Evolutionary conservation across 1,140 invertebrate species (phyloP).

Genomic region (Drosophila prosaltans): DNA sequence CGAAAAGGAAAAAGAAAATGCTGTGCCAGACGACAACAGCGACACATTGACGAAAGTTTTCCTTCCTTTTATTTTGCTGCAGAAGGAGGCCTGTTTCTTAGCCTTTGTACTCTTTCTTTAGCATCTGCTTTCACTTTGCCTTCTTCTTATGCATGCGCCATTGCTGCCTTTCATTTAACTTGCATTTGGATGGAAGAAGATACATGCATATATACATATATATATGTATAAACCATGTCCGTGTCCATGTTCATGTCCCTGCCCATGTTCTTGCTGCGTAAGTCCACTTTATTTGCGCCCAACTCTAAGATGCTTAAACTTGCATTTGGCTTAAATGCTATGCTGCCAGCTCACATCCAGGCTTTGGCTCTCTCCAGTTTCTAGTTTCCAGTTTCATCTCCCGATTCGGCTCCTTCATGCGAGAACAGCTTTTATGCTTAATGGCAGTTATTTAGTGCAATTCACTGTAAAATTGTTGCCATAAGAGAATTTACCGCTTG

Average conservation of each 20-base stretch:
- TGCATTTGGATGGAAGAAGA: constrained; percentile 34
- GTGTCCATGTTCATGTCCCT: constrained; percentile 22
- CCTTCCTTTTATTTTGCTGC: constrained; percentile 39
- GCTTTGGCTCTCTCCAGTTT: neutral
- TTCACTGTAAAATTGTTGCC: constrained; percentile 80
- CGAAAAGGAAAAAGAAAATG: neutral
- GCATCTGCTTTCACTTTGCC: constrained; percentile 15
- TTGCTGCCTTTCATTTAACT: constrained; percentile 54
- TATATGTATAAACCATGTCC: constrained; percentile 18
- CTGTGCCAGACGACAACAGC: constrained; percentile 28
- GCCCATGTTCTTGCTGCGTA: constrained; percentile 53
- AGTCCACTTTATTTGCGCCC: constrained; percentile 73
- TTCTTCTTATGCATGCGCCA: constrained; percentile 45
- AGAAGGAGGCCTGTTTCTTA: constrained; percentile 14
- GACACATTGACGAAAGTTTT: constrained; percentile 67
- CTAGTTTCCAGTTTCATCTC: constrained; percentile 3
- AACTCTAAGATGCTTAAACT: constrained; percentile 74
- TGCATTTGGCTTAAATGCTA: constrained; percentile 80
- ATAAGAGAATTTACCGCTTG: constrained; percentile 61
- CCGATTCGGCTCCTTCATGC: constrained; percentile 63
- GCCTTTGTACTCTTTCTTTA: neutral
- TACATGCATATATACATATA: constrained; percentile 7
- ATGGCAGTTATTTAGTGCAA: constrained; percentile 81
- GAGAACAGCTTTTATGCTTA: constrained; percentile 82
- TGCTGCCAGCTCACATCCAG: constrained; percentile 35